phyloP scores from a whole-genome alignment of 1,140 invertebrate species.

The Aphidius ervi region DNA sequence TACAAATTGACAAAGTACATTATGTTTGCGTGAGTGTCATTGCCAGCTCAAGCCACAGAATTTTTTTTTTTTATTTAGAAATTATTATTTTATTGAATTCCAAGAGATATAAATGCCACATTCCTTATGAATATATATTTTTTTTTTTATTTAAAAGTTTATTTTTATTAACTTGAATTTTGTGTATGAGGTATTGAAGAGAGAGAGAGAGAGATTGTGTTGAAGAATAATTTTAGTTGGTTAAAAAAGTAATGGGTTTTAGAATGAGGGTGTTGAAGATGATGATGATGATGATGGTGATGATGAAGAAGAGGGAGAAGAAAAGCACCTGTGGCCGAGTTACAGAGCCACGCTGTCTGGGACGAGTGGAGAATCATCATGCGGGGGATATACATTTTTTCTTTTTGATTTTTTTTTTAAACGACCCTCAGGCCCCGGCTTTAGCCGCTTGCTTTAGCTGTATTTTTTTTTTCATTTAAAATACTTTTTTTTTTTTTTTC shows the following conservation, averaged over 20 bases:
- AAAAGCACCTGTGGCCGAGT: constrained; percentile 27
- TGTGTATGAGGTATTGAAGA: constrained; percentile 12
- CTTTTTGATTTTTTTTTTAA: constrained; percentile 15
- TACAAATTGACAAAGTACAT: too few relatives aligned
- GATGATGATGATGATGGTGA: neutral
- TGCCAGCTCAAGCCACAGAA: too few relatives aligned
- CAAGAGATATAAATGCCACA: too few relatives aligned
- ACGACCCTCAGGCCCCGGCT: constrained; percentile 1
- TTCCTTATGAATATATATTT: too few relatives aligned
- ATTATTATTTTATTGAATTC: too few relatives aligned
- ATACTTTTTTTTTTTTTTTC: constrained; percentile 11
- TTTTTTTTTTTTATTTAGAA: too few relatives aligned
- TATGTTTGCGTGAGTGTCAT: too few relatives aligned
- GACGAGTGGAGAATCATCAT: constrained; percentile 10
- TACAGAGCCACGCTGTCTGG: constrained; percentile 36
- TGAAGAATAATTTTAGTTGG: constrained; percentile 29
- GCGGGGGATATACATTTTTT: neutral
- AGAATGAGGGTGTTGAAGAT: constrained; percentile 9
- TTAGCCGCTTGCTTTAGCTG: neutral
- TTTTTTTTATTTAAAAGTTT: too few relatives aligned
- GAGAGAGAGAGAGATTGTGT: neutral
- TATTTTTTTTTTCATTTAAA: constrained; percentile 16
- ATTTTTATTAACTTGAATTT: too few relatives aligned
- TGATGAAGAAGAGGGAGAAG: neutral
- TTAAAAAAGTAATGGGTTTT: constrained; percentile 35